These are phyloP conservation scores for Drosophila meridionalis DNA, from an alignment of 2,888 invertebrate genomes.

Conservation along the genomic window DNA sequence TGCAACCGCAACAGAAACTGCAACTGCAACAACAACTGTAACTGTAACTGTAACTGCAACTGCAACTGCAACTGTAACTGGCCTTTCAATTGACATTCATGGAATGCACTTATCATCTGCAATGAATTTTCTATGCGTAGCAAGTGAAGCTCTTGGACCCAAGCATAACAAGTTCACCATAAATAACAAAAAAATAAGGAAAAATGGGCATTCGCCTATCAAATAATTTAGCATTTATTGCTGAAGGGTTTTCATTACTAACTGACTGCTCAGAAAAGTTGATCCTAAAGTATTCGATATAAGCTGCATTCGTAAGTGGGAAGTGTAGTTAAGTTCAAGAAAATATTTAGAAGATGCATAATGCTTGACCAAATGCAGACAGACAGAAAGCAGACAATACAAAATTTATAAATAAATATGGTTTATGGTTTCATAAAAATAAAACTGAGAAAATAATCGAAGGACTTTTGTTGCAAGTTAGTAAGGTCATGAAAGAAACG, in stretches of 20 bases:
- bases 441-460: no score
- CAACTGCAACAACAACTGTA: slow-evolving; percentile 1
- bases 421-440: no score
- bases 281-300: background rate
- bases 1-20: slow-evolving; percentile 9
- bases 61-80: slow-evolving; percentile 22
- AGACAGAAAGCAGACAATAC: background rate
- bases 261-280: slow-evolving; percentile 2
- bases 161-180: slow-evolving; percentile 2
- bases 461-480: no score
- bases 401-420: no score
- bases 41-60: slow-evolving; percentile 22
- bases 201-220: background rate
- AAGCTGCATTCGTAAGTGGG: background rate
- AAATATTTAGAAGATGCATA: background rate
- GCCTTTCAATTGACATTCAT: slow-evolving; percentile 46
- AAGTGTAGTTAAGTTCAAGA: background rate
- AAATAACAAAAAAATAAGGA: background rate
- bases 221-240: background rate
- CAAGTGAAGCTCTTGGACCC: slow-evolving; percentile 7
- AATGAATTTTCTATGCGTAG: slow-evolving; percentile 16
- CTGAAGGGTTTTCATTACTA: background rate
- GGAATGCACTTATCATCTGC: slow-evolving; percentile 22
- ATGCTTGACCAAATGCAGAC: background rate
- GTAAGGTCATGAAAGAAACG: no score